Evolutionary conservation across 1,140 invertebrate genomes (phyloP), one percentile per base, ranked within the genome.

Genomic region (Manduca sexta): DNA sequence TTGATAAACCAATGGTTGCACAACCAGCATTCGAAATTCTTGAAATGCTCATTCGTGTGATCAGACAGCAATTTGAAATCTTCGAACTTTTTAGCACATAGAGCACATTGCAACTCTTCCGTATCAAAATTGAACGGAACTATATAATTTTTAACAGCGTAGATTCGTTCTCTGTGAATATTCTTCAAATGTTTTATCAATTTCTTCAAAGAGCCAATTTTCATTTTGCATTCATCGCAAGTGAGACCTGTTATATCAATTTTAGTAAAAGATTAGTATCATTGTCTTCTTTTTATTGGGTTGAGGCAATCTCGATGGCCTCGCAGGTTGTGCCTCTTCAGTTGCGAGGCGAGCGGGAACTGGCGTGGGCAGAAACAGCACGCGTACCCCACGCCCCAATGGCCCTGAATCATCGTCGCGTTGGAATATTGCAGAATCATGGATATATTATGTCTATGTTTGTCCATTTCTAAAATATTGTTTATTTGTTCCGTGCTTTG

Each of bases 41-140:
- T 45, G 37, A 52, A 66, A 42, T 69, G 66, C 2, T 50, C 46
- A 3, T 30, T 55, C 59, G 62, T 69, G 31, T 69, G 66, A 6
- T 45, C 39, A 5, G 13, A 16, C 15, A 58, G 26, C 13, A 33
- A 16, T 21, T 54, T 53, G 17, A 62, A 58, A 37, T 18, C n/a
- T 6, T 39, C 8, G 10, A 58, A 58, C 17, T 26, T 14, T 17
- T 48, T 21, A 0, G 15, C 10, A 14, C 59, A 62, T 5, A 47
- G 5, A 2, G 31, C 38, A n/a, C 58, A 61, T 5, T 14, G 12
- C 2, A 52, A 34, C 1, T 43, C n/a, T 3, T 60, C 38, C 0
- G 33, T 43, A 3, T 18, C 26, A 13, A 64, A 57, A 15, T 48
- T 60, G 1, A 51, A 51, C 2, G 49, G 49, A 7, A 51, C 17